Evolutionary conservation across 2,888 invertebrate genomes (phyloP).

Genomic region (Callosobruchus maculatus): DNA sequence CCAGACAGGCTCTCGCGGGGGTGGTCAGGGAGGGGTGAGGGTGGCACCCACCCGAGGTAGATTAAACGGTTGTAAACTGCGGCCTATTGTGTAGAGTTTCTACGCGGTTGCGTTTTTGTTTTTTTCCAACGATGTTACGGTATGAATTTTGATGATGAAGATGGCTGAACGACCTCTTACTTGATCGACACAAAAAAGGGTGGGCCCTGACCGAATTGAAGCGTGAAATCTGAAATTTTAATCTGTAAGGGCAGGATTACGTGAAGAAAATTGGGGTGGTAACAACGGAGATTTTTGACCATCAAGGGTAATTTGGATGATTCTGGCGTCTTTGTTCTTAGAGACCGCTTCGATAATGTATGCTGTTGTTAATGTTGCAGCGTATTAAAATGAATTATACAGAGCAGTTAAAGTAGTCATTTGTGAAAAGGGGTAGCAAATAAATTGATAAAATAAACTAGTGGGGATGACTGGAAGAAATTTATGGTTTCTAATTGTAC

Average conservation of each 20-base stretch:
- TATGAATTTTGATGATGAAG: conserved; percentile 2
- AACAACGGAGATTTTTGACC: neutral
- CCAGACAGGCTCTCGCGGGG: neutral
- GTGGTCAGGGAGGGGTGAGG: neutral
- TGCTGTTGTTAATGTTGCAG: no score
- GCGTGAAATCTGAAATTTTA: neutral
- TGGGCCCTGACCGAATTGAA: neutral
- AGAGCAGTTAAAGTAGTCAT: no score
- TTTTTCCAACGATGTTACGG: conserved; percentile 2
- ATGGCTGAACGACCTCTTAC: neutral
- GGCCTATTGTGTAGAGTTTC: conserved; percentile 1
- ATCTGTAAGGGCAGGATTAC: neutral
- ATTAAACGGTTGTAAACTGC: neutral
- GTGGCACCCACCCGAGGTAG: neutral
- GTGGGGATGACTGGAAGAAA: no score
- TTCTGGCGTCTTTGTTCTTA: neutral
- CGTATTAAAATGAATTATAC: no score
- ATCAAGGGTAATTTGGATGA: neutral
- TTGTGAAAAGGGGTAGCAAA: no score
- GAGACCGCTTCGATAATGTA: no score
- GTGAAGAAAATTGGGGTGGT: neutral
- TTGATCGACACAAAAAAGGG: neutral
- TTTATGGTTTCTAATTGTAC: no score
- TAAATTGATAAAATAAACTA: no score
- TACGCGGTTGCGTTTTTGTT: conserved; percentile 3